phyloP scores from a whole-genome alignment of 1,140 invertebrate genomes.

The Temnothorax longispinosus region DNA sequence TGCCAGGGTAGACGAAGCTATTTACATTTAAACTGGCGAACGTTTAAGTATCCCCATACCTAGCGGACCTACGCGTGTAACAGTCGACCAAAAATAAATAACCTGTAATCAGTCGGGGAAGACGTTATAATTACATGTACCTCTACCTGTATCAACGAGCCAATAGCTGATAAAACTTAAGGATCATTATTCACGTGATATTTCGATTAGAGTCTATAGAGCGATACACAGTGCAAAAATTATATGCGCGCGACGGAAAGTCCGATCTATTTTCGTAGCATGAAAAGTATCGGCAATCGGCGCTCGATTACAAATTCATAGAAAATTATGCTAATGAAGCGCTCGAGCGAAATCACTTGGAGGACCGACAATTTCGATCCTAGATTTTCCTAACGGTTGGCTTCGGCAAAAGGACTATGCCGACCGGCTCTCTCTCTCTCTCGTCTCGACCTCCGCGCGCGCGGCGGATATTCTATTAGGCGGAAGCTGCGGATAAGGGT shows the following conservation, averaged over 20 bases:
- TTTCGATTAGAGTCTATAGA: constrained; percentile 25
- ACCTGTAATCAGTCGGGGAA: constrained; percentile 27
- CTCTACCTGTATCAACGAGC: not conserved
- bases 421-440: not conserved
- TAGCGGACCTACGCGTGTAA: constrained; percentile 43
- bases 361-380: constrained; percentile 34
- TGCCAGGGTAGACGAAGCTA: constrained; percentile 45
- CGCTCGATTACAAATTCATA: constrained; percentile 57
- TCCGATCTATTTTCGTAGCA: constrained; percentile 30
- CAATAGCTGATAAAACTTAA: constrained; percentile 27
- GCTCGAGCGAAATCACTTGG: constrained; percentile 16
- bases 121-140: constrained; percentile 52
- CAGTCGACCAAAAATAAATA: constrained; percentile 52
- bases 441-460: not conserved
- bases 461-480: not conserved
- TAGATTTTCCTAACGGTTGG: not conserved
- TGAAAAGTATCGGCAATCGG: constrained; percentile 24
- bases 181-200: constrained; percentile 32
- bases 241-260: constrained; percentile 13
- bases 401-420: not conserved
- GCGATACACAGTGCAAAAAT: constrained; percentile 36
- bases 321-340: constrained; percentile 61
- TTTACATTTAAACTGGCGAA: constrained; percentile 59
- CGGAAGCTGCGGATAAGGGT: not conserved
- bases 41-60: constrained; percentile 36